phyloP scores from a whole-genome alignment of 2,888 invertebrate genomes.

The Plagiodera versicolora region DNA sequence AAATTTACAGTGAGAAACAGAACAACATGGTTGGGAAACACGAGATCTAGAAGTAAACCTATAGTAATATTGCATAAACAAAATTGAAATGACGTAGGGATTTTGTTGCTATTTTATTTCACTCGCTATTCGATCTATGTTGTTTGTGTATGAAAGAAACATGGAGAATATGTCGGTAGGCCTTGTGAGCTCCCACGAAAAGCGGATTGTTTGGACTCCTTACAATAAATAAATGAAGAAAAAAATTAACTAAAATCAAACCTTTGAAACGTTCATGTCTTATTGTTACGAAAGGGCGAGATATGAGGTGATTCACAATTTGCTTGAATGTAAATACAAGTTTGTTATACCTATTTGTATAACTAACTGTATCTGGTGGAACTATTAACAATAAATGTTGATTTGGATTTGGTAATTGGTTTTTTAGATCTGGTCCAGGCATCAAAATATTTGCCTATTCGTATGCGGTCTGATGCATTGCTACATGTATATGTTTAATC shows the following conservation, averaged over 20 bases:
- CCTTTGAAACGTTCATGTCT: neutral
- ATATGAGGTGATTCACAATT: constrained; percentile 38
- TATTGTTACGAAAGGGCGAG: constrained; percentile 50
- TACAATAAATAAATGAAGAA: constrained; percentile 43
- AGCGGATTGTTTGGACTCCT: constrained; percentile 31
- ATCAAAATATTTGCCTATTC: neutral
- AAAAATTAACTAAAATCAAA: neutral
- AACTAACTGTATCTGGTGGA: neutral
- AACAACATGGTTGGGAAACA: too few species aligned
- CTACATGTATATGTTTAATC: constrained; percentile 47
- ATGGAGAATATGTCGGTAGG: neutral
- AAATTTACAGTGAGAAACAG: too few species aligned
- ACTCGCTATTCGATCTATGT: too few species aligned
- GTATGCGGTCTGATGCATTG: constrained; percentile 46
- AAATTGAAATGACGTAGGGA: too few species aligned
- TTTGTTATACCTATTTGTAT: constrained; percentile 41
- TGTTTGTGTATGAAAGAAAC: neutral
- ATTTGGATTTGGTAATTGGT: too few species aligned
- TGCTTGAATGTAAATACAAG: constrained; percentile 47
- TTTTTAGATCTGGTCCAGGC: too few species aligned
- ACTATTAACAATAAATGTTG: constrained; percentile 22
- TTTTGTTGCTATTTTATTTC: too few species aligned
- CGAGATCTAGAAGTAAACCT: too few species aligned
- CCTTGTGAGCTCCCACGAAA: neutral
- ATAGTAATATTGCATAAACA: too few species aligned